Evolutionary conservation across 1,140 invertebrate species (phyloP).

Genomic region (Plectrocnemia conspersa): DNA sequence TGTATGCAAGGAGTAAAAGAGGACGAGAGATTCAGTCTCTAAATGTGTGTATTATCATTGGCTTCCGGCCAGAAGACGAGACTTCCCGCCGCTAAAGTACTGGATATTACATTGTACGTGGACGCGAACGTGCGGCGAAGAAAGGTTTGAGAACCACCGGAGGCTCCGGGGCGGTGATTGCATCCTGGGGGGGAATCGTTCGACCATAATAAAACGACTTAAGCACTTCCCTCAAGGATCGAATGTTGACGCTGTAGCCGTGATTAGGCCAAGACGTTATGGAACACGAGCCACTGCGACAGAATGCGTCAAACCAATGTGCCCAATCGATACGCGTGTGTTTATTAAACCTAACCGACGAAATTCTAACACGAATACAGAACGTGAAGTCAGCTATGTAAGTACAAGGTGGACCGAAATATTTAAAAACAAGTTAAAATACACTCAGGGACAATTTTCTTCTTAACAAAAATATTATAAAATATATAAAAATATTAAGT

Average conservation of each 20-base stretch:
- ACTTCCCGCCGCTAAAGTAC: slow-evolving; percentile 26
- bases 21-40: slow-evolving; percentile 22
- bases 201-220: slow-evolving; percentile 20
- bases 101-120: slow-evolving; percentile 31
- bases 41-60: slow-evolving; percentile 33
- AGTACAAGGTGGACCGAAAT: too few species aligned
- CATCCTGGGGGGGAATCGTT: slow-evolving; percentile 21
- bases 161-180: slow-evolving; percentile 6
- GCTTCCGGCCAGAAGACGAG: slow-evolving; percentile 29
- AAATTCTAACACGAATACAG: too few species aligned
- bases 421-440: too few species aligned
- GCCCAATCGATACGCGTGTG: too few species aligned
- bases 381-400: too few species aligned
- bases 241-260: neutral
- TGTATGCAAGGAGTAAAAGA: slow-evolving; percentile 6
- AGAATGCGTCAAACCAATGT: too few species aligned
- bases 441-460: too few species aligned
- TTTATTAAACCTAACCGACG: too few species aligned
- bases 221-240: slow-evolving; percentile 10
- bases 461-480: too few species aligned
- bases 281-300: too few species aligned
- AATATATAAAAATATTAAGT: too few species aligned
- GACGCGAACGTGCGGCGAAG: slow-evolving; percentile 12
- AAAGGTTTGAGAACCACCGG: neutral
- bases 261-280: too few species aligned